Percentiles rank a stretch among this genome's conserved stretches.
Evolutionary conservation across 2,888 invertebrate genomes (phyloP).

Genomic region (Zaprionus lineosus): DNA sequence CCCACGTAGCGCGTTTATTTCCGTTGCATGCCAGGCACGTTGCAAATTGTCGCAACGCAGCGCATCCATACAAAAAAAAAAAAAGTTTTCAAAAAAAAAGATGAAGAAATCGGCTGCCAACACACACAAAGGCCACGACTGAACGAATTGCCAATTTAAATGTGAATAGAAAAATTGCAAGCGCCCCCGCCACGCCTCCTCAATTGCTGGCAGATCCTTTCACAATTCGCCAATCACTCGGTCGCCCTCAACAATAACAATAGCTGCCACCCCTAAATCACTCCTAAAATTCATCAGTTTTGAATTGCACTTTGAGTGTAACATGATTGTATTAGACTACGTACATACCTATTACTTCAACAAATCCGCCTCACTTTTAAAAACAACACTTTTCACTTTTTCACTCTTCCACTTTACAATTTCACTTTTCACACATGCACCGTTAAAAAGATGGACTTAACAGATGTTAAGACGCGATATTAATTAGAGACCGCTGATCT

Average conservation of each 20-base stretch:
- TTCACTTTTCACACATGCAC: too few relatives aligned
- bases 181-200: conserved; percentile 20
- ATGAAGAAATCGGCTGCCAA: conserved; percentile 19
- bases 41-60: conserved; percentile 70
- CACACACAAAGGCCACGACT: conserved; percentile 62
- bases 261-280: conserved; percentile 14
- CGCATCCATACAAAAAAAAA: conserved; percentile 43
- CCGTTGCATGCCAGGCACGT: conserved; percentile 75
- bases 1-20: conserved; percentile 65
- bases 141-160: conserved; percentile 76
- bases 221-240: conserved; percentile 74
- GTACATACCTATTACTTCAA: too few relatives aligned
- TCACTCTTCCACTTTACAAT: too few relatives aligned
- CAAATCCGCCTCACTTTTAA: too few relatives aligned
- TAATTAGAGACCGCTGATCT: too few relatives aligned
- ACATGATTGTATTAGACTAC: too few relatives aligned
- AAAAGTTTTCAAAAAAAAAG: conserved; percentile 18
- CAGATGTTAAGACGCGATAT: too few relatives aligned
- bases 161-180: conserved; percentile 76
- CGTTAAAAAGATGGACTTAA: too few relatives aligned
- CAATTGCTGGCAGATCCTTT: conserved; percentile 29
- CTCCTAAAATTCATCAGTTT: neutral
- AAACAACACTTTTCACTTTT: too few relatives aligned
- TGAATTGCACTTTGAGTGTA: neutral
- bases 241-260: conserved; percentile 38